These are phyloP conservation scores for Chondrosia reniformis DNA, from an alignment of 37 sponge, comb jelly and placozoan species.

Conservation along the genomic window DNA sequence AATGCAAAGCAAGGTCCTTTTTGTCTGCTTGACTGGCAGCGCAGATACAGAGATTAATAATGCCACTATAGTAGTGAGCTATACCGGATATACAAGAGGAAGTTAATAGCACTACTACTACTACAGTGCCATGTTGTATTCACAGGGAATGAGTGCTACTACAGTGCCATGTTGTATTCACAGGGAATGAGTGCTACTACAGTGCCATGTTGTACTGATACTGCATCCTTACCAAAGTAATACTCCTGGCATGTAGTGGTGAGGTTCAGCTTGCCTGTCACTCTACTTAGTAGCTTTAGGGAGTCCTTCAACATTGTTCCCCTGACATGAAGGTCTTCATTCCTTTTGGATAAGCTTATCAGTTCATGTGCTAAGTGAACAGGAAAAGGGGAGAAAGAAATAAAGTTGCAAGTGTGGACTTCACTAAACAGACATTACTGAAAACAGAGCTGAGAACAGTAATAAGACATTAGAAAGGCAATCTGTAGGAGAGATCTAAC, in stretches of 20 bases:
- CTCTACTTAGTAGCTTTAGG: constrained; percentile 58
- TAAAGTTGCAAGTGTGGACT: no score
- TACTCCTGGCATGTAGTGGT: constrained; percentile 67
- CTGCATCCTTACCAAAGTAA: constrained; percentile 4
- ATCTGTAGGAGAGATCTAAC: background rate
- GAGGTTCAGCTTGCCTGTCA: constrained; percentile 70
- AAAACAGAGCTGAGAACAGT: no score
- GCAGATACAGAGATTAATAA: constrained; percentile 83
- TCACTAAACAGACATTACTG: no score
- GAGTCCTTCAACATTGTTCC: constrained; percentile 56
- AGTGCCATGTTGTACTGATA: no score
- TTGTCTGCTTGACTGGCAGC: constrained; percentile 70
- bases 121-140: no score
- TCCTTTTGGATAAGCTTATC: constrained; percentile 46
- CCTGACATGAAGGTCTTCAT: constrained; percentile 27
- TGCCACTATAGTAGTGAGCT: constrained; percentile 61
- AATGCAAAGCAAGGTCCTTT: constrained; percentile 67
- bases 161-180: no score
- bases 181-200: no score
- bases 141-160: no score
- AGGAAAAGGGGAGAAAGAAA: no score
- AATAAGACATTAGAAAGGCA: background rate
- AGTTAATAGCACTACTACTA: background rate
- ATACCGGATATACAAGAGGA: background rate
- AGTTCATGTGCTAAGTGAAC: constrained; percentile 40